Evolutionary conservation across 2,113 vertebrate species (phyloP).

Genomic region (Lophochroa leadbeateri): DNA sequence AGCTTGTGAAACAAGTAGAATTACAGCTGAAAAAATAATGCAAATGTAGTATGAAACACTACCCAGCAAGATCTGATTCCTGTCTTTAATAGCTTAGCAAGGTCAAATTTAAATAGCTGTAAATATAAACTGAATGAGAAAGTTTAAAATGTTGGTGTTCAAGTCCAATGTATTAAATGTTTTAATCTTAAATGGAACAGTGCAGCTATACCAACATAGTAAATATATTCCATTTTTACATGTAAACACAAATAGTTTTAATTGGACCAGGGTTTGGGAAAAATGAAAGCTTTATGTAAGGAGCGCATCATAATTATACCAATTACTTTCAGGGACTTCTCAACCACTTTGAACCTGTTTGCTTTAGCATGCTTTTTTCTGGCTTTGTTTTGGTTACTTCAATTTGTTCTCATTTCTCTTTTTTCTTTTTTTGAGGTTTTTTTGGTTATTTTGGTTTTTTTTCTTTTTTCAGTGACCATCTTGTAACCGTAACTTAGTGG

Average conservation of each 20-base stretch:
- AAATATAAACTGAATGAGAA: slow-evolving; percentile 43
- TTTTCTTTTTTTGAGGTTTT: not conserved
- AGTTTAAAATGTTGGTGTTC: slow-evolving; percentile 30
- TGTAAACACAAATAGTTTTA: not conserved
- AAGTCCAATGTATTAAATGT: slow-evolving; percentile 7
- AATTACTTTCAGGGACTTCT: slow-evolving; percentile 51
- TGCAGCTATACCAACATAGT: slow-evolving; percentile 40
- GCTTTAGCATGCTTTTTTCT: not conserved
- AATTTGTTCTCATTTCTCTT: not conserved
- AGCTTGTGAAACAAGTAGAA: not conserved
- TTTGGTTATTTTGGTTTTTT: not conserved
- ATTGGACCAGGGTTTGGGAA: slow-evolving; percentile 46
- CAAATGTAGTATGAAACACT: not conserved
- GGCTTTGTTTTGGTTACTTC: not conserved
- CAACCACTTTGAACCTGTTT: slow-evolving; percentile 14
- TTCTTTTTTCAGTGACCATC: not conserved
- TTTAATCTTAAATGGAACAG: slow-evolving; percentile 30
- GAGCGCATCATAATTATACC: slow-evolving; percentile 14
- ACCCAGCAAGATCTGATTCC: not conserved
- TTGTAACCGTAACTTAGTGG: slow-evolving; percentile 61
- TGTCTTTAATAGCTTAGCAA: not conserved
- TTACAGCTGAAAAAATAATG: not conserved
- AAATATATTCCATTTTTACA: not conserved
- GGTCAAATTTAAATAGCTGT: slow-evolving; percentile 18
- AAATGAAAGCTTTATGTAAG: slow-evolving; percentile 60